Evolutionary conservation across 2,113 vertebrate genomes (phyloP).

Genomic region (Rutilus rutilus): DNA sequence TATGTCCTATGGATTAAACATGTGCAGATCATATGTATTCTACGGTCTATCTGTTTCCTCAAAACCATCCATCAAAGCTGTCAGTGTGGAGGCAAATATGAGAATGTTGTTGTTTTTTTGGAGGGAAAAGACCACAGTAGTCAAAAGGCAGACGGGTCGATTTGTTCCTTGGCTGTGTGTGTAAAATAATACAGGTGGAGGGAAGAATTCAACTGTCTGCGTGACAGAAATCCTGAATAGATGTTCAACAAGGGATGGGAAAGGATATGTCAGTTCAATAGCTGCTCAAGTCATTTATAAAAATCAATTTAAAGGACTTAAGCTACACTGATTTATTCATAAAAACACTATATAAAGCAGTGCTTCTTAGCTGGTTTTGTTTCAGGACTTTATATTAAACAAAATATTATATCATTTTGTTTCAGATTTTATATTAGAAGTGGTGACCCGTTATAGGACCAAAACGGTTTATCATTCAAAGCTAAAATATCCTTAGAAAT

Average conservation of each 20-base stretch:
- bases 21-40: constrained; percentile 65
- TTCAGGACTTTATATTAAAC: not conserved
- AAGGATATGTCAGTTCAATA: not conserved
- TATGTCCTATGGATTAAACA: constrained; percentile 55
- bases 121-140: constrained; percentile 6
- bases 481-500: not conserved
- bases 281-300: not conserved
- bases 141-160: constrained; percentile 39
- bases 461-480: not conserved
- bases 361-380: not conserved
- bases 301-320: not conserved
- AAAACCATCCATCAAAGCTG: constrained; percentile 58
- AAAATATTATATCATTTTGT: no score
- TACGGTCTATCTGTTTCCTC: constrained; percentile 26
- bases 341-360: not conserved
- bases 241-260: constrained; percentile 9
- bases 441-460: not conserved
- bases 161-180: not conserved
- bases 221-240: constrained; percentile 39
- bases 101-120: constrained; percentile 45
- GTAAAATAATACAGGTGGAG: constrained; percentile 30
- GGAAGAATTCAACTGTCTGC: not conserved
- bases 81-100: constrained; percentile 42
- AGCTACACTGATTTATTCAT: not conserved
- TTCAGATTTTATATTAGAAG: not conserved